phyloP scores from a whole-genome alignment of 2,888 invertebrate genomes.

The Aphidius colemani region DNA sequence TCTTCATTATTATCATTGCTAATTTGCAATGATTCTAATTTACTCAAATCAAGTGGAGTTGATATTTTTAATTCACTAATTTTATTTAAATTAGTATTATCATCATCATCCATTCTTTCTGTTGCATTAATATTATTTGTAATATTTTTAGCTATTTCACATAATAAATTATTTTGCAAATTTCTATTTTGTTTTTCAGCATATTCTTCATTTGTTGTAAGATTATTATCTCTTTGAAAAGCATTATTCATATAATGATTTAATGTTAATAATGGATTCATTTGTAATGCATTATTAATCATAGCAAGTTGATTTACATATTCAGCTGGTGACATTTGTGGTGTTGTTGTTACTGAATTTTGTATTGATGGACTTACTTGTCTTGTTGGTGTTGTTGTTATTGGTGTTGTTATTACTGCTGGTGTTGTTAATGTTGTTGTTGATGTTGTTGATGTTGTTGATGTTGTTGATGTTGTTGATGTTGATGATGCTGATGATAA shows the following conservation, averaged over 20 bases:
- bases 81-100: conserved; percentile 13
- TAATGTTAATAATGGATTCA: too few relatives aligned
- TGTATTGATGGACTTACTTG: not conserved
- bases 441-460: not conserved
- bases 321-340: not conserved
- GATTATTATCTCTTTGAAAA: not conserved
- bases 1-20: too few relatives aligned
- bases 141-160: not conserved
- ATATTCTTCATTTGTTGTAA: too few relatives aligned
- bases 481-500: conserved; percentile 28
- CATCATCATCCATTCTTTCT: conserved; percentile 52
- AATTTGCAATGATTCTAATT: too few relatives aligned
- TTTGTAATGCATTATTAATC: not conserved
- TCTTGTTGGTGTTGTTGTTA: not conserved
- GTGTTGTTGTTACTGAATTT: not conserved
- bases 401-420: conserved; percentile 9
- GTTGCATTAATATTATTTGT: conserved; percentile 73
- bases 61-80: too few relatives aligned
- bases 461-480: conserved; percentile 32
- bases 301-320: not conserved
- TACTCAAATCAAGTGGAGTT: too few relatives aligned
- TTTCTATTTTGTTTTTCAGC: too few relatives aligned
- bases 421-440: conserved; percentile 23
- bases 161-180: not conserved
- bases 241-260: not conserved